Conservation (phyloP, 2,797 vertebrate genomes). For the Sebastolobus altivelis region DNA sequence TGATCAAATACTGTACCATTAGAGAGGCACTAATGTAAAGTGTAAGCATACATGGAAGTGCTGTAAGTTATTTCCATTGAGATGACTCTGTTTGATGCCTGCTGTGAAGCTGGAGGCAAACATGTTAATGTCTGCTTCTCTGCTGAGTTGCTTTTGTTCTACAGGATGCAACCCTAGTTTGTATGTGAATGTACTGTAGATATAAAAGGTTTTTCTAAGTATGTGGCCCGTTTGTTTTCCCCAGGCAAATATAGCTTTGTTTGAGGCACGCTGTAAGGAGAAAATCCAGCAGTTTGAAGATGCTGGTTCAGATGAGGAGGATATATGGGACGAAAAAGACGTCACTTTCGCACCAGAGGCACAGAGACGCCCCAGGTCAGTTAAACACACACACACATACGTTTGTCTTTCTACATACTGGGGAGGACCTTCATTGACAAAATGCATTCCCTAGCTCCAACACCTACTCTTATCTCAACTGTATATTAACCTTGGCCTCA, state of each 20-base stretch:
- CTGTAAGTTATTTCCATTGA: neutral
- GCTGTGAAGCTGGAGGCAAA: neutral
- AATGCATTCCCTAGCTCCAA: neutral
- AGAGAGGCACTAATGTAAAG: too few species aligned
- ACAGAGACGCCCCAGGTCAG: conserved; percentile 93
- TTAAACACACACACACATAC: neutral
- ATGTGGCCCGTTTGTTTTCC: conserved; percentile 21
- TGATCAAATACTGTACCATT: neutral
- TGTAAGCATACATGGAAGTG: neutral
- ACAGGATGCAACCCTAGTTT: conserved; percentile 9
- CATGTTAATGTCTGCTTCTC: conserved; percentile 12
- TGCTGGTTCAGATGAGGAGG: conserved; percentile 96
- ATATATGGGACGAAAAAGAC: conserved; percentile 99
- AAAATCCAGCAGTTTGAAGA: conserved; percentile 99
- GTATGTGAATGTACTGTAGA: neutral
- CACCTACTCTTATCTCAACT: neutral
- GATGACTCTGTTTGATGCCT: neutral
- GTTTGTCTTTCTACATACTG: neutral
- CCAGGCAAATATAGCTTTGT: conserved; percentile 96
- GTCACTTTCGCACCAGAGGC: conserved; percentile 93
- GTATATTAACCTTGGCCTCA: neutral
- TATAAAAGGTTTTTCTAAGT: neutral
- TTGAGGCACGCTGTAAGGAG: conserved; percentile 98
- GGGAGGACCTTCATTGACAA: neutral
- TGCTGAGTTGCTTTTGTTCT: conserved; percentile 21